phyloP scores from a whole-genome alignment of 2,888 invertebrate species.

The Embidobia sp. region DNA sequence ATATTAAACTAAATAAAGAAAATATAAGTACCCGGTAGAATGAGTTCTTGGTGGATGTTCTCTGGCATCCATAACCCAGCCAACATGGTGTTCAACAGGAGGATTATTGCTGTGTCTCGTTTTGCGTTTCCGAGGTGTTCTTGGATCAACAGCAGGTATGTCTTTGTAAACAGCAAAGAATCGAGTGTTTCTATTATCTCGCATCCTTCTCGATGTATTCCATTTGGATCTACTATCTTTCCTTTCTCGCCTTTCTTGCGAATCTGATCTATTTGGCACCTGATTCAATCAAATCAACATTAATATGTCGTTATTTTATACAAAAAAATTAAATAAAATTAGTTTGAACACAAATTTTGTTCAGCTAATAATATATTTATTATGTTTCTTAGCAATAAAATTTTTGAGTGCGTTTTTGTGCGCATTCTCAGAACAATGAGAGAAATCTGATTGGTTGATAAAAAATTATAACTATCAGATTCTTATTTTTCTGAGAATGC shows the following conservation, averaged over 20 bases:
- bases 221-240: constrained; percentile 72
- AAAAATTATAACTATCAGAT: no score
- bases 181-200: constrained; percentile 83
- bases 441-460: no score
- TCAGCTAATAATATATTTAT: constrained; percentile 54
- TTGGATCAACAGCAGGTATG: constrained; percentile 84
- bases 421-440: no score
- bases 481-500: no score
- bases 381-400: constrained; percentile 59
- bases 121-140: constrained; percentile 91
- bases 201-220: constrained; percentile 68
- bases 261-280: constrained; percentile 58
- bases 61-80: constrained; percentile 97
- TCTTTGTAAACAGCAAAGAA: constrained; percentile 98
- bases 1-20: no score
- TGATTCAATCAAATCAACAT: constrained; percentile 17
- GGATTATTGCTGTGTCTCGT: constrained; percentile 96
- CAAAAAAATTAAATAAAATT: background rate
- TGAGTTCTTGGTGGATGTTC: constrained; percentile 91
- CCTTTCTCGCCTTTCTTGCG: constrained; percentile 72
- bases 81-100: constrained; percentile 96
- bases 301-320: constrained; percentile 63
- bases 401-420: no score
- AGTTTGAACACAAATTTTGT: no score
- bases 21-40: constrained; percentile 85